Evolutionary conservation across 2,113 vertebrate species (phyloP).

Genomic region (Macrotus californicus): DNA sequence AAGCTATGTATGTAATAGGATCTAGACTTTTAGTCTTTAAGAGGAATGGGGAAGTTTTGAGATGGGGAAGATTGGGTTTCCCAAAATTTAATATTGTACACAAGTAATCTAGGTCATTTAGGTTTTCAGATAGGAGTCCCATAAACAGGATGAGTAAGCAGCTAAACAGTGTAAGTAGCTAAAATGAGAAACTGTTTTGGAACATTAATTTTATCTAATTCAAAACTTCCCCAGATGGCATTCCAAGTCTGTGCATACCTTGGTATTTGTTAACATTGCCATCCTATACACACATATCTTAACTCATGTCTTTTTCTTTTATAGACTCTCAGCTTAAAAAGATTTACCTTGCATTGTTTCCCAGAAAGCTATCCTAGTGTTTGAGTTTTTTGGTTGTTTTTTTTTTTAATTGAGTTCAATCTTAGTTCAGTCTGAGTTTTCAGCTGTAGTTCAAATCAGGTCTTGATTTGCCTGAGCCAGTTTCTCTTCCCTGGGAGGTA

Average conservation of each 20-base stretch:
- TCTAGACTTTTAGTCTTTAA: neutral
- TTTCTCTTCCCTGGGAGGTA: neutral
- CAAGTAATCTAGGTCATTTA: neutral
- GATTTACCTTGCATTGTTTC: conserved; percentile 10
- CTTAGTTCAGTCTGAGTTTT: conserved; percentile 32
- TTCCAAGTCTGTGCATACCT: neutral
- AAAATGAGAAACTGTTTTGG: neutral
- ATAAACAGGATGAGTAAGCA: neutral
- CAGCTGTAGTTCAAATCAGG: neutral
- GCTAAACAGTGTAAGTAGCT: neutral
- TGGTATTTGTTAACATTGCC: neutral
- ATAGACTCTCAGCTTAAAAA: neutral
- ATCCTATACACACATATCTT: neutral
- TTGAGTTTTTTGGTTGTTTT: neutral
- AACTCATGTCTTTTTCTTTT: neutral
- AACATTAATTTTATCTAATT: neutral
- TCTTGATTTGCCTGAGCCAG: conserved; percentile 27
- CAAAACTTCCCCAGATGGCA: neutral
- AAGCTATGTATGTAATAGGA: neutral
- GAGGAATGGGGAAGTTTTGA: neutral
- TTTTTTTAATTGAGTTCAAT: conserved; percentile 32
- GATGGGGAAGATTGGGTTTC: neutral
- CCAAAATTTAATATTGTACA: neutral
- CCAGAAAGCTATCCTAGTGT: neutral
- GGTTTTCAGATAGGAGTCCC: neutral